These are phyloP conservation scores for Melipona quadrifasciata DNA, from an alignment of 1,140 invertebrate species.

Conservation along the genomic window DNA sequence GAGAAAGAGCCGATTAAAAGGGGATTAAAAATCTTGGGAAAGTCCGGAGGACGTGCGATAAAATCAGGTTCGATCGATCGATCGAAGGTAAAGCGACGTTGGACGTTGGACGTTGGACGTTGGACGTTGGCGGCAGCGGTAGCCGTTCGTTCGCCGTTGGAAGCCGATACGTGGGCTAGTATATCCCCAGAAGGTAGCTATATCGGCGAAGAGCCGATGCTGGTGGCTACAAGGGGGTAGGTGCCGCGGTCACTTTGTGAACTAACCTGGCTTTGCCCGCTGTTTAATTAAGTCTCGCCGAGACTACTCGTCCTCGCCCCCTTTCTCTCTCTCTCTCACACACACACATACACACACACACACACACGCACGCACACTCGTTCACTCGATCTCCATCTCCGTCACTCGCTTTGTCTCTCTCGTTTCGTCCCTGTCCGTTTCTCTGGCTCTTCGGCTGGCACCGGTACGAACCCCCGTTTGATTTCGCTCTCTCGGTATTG, in stretches of 20 bases:
- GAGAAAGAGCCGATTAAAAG: background rate
- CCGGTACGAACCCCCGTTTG: conserved; percentile 43
- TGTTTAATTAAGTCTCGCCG: conserved; percentile 82
- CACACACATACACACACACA: too few species aligned
- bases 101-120: background rate
- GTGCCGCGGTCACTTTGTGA: conserved; percentile 81
- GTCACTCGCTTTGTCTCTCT: conserved; percentile 23
- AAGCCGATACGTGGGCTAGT: conserved; percentile 47
- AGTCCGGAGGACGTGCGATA: background rate
- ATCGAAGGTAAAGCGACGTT: conserved; percentile 1
- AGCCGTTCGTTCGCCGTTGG: conserved; percentile 33
- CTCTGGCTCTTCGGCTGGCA: conserved; percentile 41
- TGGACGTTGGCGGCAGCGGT: background rate
- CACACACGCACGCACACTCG: too few species aligned
- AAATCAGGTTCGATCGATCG: conserved; percentile 24
- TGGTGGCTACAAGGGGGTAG: conserved; percentile 62
- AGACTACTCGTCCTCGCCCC: conserved; percentile 73
- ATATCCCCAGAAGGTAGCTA: conserved; percentile 57
- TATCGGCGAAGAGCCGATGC: conserved; percentile 60
- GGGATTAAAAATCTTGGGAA: conserved; percentile 24
- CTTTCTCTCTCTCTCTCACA: conserved; percentile 39
- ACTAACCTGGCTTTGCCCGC: conserved; percentile 79
- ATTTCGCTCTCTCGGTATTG: conserved; percentile 51
- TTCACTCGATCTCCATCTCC: conserved; percentile 26
- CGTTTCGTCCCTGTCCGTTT: conserved; percentile 31